Conservation (phyloP, 2,113 vertebrate species). For the Tautogolabrus adspersus region DNA sequence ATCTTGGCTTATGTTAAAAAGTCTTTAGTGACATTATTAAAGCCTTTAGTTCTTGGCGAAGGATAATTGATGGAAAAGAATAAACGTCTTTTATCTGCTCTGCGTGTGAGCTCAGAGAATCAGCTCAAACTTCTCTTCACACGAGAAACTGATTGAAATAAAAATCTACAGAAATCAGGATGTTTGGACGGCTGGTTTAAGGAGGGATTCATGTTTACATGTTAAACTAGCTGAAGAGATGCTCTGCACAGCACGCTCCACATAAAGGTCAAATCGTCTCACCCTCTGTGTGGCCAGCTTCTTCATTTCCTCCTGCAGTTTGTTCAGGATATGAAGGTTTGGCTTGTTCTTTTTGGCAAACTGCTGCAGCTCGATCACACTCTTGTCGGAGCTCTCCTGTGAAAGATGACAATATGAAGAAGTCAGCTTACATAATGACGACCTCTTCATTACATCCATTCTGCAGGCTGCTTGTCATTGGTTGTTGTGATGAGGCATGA, state of each 20-base stretch:
- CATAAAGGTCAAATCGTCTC: background rate
- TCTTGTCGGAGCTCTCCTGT: conserved; percentile 96
- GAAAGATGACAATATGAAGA: background rate
- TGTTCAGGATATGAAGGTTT: conserved; percentile 98
- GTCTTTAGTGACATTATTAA: too few species aligned
- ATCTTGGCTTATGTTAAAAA: too few species aligned
- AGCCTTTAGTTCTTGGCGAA: too few species aligned
- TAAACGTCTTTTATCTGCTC: too few species aligned
- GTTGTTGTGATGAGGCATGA: background rate
- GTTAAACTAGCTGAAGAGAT: too few species aligned
- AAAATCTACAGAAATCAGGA: too few species aligned
- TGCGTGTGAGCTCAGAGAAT: too few species aligned
- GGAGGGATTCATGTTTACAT: too few species aligned
- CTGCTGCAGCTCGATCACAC: conserved; percentile 98
- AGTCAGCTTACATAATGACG: background rate
- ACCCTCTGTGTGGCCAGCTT: conserved; percentile 95
- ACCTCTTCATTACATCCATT: background rate
- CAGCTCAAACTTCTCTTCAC: too few species aligned
- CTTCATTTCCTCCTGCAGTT: conserved; percentile 97
- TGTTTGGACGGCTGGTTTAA: too few species aligned
- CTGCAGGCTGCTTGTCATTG: background rate
- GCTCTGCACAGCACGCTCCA: background rate
- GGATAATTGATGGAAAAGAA: too few species aligned
- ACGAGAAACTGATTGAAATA: too few species aligned
- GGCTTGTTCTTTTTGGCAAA: conserved; percentile 99